Conservation (phyloP, 2,113 vertebrate species). For the Pituophis catenifer region DNA sequence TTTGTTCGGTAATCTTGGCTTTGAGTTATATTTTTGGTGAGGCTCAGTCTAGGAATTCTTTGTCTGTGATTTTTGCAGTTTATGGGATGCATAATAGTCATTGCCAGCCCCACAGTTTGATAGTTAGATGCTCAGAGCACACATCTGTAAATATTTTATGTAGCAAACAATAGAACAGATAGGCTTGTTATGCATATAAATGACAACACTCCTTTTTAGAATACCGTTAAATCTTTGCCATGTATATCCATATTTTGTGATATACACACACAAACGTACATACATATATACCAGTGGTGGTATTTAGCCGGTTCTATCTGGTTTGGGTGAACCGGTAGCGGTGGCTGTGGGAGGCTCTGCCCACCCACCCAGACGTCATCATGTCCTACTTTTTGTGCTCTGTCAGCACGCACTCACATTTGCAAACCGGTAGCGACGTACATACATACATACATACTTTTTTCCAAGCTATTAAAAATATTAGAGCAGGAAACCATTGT, state of each 20-base stretch:
- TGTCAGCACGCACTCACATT: too few species aligned
- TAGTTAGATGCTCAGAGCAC: not conserved
- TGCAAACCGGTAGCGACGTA: too few species aligned
- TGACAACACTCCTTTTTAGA: slow-evolving; percentile 46
- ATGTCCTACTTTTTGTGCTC: too few species aligned
- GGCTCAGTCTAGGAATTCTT: not conserved
- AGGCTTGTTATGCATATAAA: slow-evolving; percentile 45
- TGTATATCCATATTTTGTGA: slow-evolving; percentile 46
- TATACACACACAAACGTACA: not conserved
- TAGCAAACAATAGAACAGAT: slow-evolving; percentile 30
- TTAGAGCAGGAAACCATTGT: slow-evolving; percentile 35
- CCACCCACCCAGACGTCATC: too few species aligned
- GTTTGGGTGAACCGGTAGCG: too few species aligned
- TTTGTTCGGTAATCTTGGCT: not conserved
- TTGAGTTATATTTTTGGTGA: not conserved
- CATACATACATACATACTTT: slow-evolving; percentile 12
- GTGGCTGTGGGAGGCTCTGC: too few species aligned
- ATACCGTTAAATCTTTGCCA: slow-evolving; percentile 49
- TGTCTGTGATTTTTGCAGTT: not conserved
- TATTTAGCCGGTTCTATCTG: too few species aligned
- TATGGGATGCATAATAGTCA: not conserved
- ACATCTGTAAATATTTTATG: slow-evolving; percentile 42
- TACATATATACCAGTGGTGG: not conserved
- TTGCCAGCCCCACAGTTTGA: not conserved
- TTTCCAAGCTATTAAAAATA: slow-evolving; percentile 41